Percentiles rank a stretch among this genome's conserved stretches.
phyloP scores from a whole-genome alignment of 2,888 invertebrate species.

The Microplitis deprimator region DNA sequence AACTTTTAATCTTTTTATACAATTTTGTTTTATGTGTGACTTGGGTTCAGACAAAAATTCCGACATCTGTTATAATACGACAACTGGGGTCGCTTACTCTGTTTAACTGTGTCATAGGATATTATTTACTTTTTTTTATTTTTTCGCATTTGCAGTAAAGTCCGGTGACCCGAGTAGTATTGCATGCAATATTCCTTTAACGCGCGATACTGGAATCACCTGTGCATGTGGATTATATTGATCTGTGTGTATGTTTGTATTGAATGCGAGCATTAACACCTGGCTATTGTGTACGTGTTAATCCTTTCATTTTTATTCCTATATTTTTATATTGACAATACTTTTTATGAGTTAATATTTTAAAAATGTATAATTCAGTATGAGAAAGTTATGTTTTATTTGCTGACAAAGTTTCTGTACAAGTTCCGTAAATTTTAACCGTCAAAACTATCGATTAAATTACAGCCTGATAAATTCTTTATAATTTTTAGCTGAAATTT shows the following conservation, averaged over 20 bases:
- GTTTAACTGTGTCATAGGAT: background rate
- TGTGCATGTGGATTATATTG: slow-evolving; percentile 7
- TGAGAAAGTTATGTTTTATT: too few relatives aligned
- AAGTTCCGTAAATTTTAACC: too few relatives aligned
- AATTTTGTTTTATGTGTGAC: background rate
- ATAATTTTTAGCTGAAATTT: too few relatives aligned
- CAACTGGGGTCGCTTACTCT: slow-evolving; percentile 19
- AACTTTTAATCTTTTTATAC: background rate
- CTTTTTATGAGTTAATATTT: background rate
- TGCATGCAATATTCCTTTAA: slow-evolving; percentile 29
- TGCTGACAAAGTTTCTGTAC: too few relatives aligned
- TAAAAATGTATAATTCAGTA: too few relatives aligned
- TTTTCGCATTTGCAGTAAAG: slow-evolving; percentile 20
- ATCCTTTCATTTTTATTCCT: background rate
- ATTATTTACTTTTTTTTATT: background rate
- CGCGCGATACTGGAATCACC: background rate
- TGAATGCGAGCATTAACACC: background rate
- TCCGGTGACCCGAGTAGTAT: slow-evolving; percentile 32
- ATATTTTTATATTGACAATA: background rate
- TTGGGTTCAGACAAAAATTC: slow-evolving; percentile 54
- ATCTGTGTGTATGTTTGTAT: background rate
- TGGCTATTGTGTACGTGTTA: background rate
- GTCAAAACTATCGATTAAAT: too few relatives aligned
- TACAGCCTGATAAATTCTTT: too few relatives aligned
- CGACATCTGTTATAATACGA: slow-evolving; percentile 50